These are phyloP conservation scores for Nyctalus aviator DNA, from an alignment of 2,797 vertebrate genomes.

Conservation along the genomic window DNA sequence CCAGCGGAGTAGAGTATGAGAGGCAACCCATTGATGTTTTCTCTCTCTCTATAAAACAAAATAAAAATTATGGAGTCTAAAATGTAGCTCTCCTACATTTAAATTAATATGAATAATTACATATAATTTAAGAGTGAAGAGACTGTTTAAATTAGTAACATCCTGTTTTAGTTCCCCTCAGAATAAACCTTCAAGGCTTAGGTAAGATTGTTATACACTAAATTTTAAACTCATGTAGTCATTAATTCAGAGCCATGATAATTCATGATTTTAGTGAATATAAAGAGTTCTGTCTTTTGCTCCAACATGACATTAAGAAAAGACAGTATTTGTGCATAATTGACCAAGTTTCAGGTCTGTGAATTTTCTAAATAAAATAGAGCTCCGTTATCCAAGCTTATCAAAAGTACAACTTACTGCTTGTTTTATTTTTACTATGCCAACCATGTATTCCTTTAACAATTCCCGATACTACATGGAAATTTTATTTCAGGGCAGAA, in stretches of 20 bases:
- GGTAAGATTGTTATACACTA: not conserved
- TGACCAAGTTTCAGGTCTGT: not conserved
- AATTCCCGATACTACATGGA: not conserved
- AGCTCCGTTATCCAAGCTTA: not conserved
- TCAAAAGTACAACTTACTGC: not conserved
- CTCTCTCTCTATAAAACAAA: not conserved
- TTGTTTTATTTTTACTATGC: not conserved
- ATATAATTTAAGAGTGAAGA: slow-evolving; percentile 24
- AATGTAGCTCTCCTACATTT: not conserved
- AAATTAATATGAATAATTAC: not conserved
- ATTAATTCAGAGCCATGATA: slow-evolving; percentile 46
- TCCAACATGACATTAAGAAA: not conserved
- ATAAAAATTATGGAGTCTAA: slow-evolving; percentile 1
- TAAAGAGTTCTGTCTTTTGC: not conserved
- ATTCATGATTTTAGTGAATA: slow-evolving; percentile 49
- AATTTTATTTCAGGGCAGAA: slow-evolving; percentile 48
- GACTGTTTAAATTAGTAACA: slow-evolving; percentile 35
- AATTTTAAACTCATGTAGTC: slow-evolving; percentile 35
- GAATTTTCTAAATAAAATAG: slow-evolving; percentile 57
- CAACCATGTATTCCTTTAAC: not conserved
- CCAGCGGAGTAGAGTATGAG: not conserved
- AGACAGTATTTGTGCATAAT: not conserved
- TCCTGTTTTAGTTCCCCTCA: not conserved
- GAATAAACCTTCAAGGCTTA: slow-evolving; percentile 23
- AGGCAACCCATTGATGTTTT: not conserved